Evolutionary conservation across 2,888 invertebrate genomes (phyloP).

Genomic region (Drosophila acutilabella): DNA sequence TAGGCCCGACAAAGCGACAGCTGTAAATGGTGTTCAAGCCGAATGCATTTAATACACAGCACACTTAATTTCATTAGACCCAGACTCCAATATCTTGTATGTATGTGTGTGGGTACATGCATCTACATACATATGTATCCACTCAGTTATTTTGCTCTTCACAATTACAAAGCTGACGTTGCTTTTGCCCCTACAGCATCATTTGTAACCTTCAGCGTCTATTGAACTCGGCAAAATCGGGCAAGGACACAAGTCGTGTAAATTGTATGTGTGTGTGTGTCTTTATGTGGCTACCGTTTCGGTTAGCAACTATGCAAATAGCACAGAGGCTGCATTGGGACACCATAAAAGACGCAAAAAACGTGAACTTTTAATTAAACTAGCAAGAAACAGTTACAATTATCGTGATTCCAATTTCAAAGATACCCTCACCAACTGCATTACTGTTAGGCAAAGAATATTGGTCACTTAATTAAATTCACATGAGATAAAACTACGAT

Average conservation of each 20-base stretch:
- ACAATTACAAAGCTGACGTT: conserved; percentile 30
- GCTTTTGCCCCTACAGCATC: conserved; percentile 18
- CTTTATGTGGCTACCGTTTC: conserved; percentile 12
- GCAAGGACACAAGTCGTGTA: conserved; percentile 63
- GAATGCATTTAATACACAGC: conserved; percentile 54
- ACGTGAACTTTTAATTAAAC: conserved; percentile 53
- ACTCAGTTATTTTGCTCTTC: conserved; percentile 9
- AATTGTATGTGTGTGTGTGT: neutral
- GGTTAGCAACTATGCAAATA: conserved; percentile 52
- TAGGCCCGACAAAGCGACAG: conserved; percentile 59
- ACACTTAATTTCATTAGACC: conserved; percentile 44
- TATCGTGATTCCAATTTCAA: neutral
- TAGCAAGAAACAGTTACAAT: conserved; percentile 8
- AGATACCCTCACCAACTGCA: neutral
- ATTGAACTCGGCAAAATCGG: conserved; percentile 72
- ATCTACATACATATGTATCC: neutral
- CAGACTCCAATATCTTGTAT: neutral
- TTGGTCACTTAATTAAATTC: too few relatives aligned
- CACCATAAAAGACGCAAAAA: conserved; percentile 29
- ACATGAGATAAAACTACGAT: too few relatives aligned
- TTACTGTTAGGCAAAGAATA: too few relatives aligned
- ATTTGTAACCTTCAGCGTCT: conserved; percentile 63
- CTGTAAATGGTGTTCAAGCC: conserved; percentile 51
- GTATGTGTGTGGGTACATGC: too few relatives aligned
- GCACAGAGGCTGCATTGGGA: conserved; percentile 43